Base-by-base conservation (phyloP, 2,797 vertebrate genomes). In the Aeoliscus strigatus region DNA sequence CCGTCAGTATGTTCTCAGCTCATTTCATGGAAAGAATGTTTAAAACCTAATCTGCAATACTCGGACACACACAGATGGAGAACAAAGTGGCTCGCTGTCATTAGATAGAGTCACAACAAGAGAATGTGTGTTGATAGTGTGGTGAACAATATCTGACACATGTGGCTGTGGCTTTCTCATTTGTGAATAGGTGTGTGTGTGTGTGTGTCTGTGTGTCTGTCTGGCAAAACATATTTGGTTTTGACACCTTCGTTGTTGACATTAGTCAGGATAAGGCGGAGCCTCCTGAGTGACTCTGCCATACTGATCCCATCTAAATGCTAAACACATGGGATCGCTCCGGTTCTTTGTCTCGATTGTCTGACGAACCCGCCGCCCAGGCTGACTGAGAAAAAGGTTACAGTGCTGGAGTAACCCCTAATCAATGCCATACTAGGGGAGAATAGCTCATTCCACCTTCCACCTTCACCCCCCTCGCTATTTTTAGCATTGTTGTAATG, bases 181-280 rank as follows among this genome's bases (percentile, higher is more conserved):
- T n/a, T n/a, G 38, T 73, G 30, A 63, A 58, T 42, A 34, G 32
- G 40, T 31, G 39, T 60, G 44, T 60, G 43, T 43, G 27, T 12
- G n/a, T 29, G 27, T n/a, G 31, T 59, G 57, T 41, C 38, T 40
- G 39, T 39, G 38, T 51, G 40, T 56, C 34, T 39, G 37, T 44
- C 46, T 43, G 18, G 42, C 48, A 30, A 67, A 58, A 78, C 71
- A 57, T 64, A 70, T 80, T 77, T 64, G 31, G 53, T 64, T 78
- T 70, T 75, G 68, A 79, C 73, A 81, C 73, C 45, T 69, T 74
- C n/a, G 29, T 10, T 73, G 58, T 82, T 82, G 82, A 66, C 56
- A 56, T 74, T 70, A 49, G 56, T 70, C 43, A 47, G 56, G 44
- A 69, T 74, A 73, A 71, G 45, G 43, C n/a, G 39, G 42, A 46